A percentile compares a stretch with the other conserved stretches of the same genome.
phyloP scores from a whole-genome alignment of 2,797 vertebrate genomes.

The Eulemur mongoz region DNA sequence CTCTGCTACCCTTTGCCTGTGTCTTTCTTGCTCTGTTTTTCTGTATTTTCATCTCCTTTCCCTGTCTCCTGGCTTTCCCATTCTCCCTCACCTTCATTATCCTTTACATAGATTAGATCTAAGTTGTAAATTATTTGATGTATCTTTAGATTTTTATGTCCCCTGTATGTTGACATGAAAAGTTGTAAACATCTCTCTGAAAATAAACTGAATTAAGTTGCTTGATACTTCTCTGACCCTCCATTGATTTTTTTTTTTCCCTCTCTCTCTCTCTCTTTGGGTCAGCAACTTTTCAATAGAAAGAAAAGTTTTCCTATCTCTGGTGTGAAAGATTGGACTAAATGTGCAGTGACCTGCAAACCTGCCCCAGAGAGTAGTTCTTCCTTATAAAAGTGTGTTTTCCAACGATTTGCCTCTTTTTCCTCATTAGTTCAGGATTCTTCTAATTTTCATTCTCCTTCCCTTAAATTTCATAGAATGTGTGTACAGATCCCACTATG shows the following conservation, averaged over 20 bases:
- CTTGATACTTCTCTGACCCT: constrained; percentile 34
- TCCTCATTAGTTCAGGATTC: not conserved
- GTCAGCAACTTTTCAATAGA: constrained; percentile 43
- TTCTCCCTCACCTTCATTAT: not conserved
- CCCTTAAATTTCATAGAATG: not conserved
- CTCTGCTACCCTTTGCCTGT: not conserved
- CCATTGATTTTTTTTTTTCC: not conserved
- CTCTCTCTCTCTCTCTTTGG: not conserved
- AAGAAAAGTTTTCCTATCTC: not conserved
- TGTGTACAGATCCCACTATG: not conserved
- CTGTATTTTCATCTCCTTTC: not conserved
- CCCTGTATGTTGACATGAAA: not conserved
- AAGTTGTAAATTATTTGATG: not conserved
- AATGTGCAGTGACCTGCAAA: not conserved
- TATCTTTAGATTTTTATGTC: not conserved
- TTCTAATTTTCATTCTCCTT: not conserved
- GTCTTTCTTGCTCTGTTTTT: not conserved
- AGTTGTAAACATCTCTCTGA: constrained; percentile 14
- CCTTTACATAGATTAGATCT: not conserved
- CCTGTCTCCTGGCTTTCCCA: not conserved
- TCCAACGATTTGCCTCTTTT: not conserved
- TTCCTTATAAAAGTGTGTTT: not conserved
- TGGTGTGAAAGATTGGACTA: not conserved
- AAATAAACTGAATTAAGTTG: constrained; percentile 62
- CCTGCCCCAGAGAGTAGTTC: not conserved